Conservation (phyloP, 92 coral and sea anemone genomes). For the Diadumene lineata region DNA sequence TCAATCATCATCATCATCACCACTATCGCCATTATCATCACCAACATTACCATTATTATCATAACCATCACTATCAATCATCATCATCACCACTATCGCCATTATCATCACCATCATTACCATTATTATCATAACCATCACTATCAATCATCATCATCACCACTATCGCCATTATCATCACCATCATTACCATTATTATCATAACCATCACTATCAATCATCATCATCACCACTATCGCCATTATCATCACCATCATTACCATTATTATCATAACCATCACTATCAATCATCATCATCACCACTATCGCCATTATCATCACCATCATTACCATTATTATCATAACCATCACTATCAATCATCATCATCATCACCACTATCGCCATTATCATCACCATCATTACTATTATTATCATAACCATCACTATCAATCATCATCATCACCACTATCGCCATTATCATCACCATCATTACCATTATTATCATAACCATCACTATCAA, state of each 20-base stretch:
- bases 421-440: no score
- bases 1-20: no score
- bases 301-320: background rate
- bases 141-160: background rate
- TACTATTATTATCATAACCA: no score
- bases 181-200: background rate
- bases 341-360: no score
- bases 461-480: background rate
- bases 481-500: no score
- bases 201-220: no score
- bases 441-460: background rate
- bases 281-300: no score
- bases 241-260: background rate
- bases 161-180: background rate
- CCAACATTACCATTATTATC: background rate
- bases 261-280: background rate
- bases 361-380: background rate
- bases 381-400: background rate
- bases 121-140: no score
- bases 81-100: background rate
- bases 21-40: background rate
- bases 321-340: background rate
- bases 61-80: no score
- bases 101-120: background rate
- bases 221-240: background rate